Conservation (phyloP, 2,113 vertebrate genomes). For the Panthera uncia region DNA sequence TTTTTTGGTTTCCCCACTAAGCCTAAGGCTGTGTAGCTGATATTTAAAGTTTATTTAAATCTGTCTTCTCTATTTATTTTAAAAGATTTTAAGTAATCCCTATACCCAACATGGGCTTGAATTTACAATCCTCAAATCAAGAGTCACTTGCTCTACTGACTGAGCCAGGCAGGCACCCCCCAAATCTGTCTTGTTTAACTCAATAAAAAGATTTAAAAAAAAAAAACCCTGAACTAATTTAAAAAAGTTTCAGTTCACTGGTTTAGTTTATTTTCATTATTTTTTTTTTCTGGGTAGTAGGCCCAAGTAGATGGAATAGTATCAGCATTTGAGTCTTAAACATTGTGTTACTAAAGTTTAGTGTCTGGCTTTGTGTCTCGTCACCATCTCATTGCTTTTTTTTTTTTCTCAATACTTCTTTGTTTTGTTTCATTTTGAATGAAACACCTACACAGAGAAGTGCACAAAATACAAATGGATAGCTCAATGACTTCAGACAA, state of each 20-base stretch:
- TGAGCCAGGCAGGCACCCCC: background rate
- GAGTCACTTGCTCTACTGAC: background rate
- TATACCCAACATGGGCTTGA: background rate
- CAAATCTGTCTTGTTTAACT: background rate
- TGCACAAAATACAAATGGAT: background rate
- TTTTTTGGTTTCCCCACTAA: background rate
- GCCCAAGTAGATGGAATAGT: background rate
- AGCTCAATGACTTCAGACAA: background rate
- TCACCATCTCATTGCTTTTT: background rate
- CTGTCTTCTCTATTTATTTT: background rate
- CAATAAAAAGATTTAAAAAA: background rate
- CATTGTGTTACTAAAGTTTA: background rate
- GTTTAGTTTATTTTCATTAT: background rate
- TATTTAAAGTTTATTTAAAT: background rate
- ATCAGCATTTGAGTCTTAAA: background rate
- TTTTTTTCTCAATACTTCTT: background rate
- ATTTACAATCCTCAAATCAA: background rate
- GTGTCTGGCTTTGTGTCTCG: background rate
- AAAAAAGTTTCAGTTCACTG: background rate
- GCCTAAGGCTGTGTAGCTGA: background rate
- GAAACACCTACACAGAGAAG: background rate
- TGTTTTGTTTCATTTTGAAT: constrained; percentile 2
- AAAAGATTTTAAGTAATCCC: background rate
- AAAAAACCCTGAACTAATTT: background rate
- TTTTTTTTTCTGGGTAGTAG: background rate